phyloP scores from a whole-genome alignment of 2,888 invertebrate species.

The Gisinianus flammeolus region DNA sequence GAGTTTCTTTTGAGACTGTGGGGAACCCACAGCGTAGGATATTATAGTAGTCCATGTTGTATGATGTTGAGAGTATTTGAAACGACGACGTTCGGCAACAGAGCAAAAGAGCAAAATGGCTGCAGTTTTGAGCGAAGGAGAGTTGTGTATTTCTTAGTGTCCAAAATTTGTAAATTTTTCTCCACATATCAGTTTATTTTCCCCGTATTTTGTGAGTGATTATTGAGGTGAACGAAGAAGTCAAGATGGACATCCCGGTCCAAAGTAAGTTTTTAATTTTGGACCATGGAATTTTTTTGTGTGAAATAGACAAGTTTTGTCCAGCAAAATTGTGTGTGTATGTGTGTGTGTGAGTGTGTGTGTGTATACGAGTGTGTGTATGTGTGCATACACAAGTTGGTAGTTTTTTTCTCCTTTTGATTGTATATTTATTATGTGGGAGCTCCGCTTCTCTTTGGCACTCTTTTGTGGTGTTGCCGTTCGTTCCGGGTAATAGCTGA shows the following conservation, averaged over 20 bases:
- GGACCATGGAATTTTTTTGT: not conserved
- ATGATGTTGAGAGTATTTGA: no score
- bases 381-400: not conserved
- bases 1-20: constrained; percentile 26
- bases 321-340: not conserved
- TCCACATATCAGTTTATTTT: constrained; percentile 7
- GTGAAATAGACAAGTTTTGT: not conserved
- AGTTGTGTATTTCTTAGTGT: constrained; percentile 15
- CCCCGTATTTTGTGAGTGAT: not conserved
- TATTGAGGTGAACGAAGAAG: not conserved
- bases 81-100: constrained; percentile 23
- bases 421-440: not conserved
- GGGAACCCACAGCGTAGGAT: no score
- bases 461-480: no score
- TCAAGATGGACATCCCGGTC: constrained; percentile 4
- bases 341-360: not conserved
- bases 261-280: constrained; percentile 5
- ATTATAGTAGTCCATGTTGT: no score
- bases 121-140: constrained; percentile 10
- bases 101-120: constrained; percentile 27
- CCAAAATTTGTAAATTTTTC: constrained; percentile 17
- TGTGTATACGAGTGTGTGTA: not conserved
- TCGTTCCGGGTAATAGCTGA: no score
- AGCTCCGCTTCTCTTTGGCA: not conserved
- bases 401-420: not conserved